Conservation (phyloP, 2,113 vertebrate genomes). For the Paradoxurus hermaphroditus region DNA sequence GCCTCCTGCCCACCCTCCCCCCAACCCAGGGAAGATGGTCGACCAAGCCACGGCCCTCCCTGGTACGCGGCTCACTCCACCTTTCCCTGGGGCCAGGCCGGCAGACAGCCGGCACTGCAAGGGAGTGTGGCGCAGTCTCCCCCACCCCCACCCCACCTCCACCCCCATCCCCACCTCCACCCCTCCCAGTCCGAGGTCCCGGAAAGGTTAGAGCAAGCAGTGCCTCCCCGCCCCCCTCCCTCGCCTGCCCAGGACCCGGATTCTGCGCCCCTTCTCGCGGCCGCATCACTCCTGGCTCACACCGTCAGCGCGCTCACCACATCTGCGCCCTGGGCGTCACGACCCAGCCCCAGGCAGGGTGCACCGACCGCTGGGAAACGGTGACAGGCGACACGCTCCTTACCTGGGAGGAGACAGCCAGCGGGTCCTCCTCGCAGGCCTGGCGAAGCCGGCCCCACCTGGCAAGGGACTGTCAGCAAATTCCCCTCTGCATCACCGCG, state of each 20-base stretch:
- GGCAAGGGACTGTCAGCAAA: conserved; percentile 86
- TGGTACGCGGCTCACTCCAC: background rate
- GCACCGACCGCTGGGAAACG: background rate
- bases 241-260: background rate
- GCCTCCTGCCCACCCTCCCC: background rate
- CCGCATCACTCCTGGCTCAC: background rate
- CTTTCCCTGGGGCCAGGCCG: background rate
- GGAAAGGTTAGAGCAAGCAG: background rate
- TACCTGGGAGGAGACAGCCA: conserved; percentile 63
- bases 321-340: background rate
- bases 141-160: no score
- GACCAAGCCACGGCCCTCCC: background rate
- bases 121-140: conserved; percentile 56
- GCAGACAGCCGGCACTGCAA: background rate
- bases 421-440: conserved; percentile 6
- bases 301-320: conserved; percentile 36
- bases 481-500: conserved; percentile 69
- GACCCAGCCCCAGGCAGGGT: background rate
- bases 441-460: conserved; percentile 78
- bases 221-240: conserved; percentile 11
- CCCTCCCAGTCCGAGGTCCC: background rate
- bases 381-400: background rate
- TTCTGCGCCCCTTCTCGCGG: background rate
- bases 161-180: no score
- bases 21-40: background rate